Conservation (phyloP, 92 coral and sea anemone species). For the Virgularia gustaviana region DNA sequence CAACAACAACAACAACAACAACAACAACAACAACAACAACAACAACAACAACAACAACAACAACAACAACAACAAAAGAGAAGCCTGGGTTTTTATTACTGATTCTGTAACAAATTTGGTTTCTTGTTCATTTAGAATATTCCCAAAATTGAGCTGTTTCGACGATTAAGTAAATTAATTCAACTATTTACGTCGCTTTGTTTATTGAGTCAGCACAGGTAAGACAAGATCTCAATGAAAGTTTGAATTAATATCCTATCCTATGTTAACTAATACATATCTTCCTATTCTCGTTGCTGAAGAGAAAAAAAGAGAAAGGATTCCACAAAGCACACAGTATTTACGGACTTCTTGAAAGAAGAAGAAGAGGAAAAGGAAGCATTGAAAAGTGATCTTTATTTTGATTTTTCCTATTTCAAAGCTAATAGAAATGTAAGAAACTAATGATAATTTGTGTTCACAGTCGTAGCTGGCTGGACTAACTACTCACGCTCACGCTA, state of each 20-base stretch:
- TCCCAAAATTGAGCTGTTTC: constrained; percentile 73
- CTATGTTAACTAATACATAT: neutral
- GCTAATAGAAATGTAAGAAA: constrained; percentile 76
- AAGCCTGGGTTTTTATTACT: neutral
- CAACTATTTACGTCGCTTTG: constrained; percentile 89
- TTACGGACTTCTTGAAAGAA: constrained; percentile 84
- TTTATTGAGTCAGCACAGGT: constrained; percentile 86
- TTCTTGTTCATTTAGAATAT: constrained; percentile 52
- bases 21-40: too few relatives aligned
- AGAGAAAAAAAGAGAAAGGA: constrained; percentile 68
- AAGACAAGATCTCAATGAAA: constrained; percentile 35
- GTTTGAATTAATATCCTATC: too few relatives aligned
- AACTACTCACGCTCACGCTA: neutral
- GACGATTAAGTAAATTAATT: constrained; percentile 80
- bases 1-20: neutral
- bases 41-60: too few relatives aligned
- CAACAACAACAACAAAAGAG: too few relatives aligned
- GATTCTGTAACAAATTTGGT: neutral
- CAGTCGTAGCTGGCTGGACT: neutral
- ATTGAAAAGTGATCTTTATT: constrained; percentile 59
- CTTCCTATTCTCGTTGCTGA: neutral
- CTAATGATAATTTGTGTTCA: neutral
- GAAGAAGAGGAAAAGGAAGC: constrained; percentile 73
- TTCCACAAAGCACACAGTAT: constrained; percentile 75
- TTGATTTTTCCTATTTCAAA: constrained; percentile 86